These are phyloP conservation scores for Notothenia rossii DNA, from an alignment of 2,113 vertebrate species.

Conservation along the genomic window DNA sequence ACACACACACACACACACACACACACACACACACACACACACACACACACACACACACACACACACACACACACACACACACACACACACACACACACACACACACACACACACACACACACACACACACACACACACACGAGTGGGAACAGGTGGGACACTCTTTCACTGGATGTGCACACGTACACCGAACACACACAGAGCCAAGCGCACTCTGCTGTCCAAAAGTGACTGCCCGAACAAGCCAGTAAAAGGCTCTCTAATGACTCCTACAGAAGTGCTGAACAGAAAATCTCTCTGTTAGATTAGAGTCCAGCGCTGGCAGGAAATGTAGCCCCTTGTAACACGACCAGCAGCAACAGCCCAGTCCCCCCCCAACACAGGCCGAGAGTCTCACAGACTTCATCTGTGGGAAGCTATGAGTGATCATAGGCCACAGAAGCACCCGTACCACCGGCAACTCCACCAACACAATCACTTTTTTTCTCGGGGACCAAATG, in stretches of 20 bases:
- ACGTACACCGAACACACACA: constrained; percentile 7
- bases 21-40: too few species aligned
- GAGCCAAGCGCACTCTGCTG: constrained; percentile 21
- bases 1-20: too few species aligned
- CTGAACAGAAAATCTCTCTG: constrained; percentile 65
- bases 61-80: too few species aligned
- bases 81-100: too few species aligned
- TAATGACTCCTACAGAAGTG: constrained; percentile 71
- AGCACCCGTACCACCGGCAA: constrained; percentile 48
- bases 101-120: too few species aligned
- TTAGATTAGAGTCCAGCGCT: constrained; percentile 66
- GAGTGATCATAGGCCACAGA: constrained; percentile 45
- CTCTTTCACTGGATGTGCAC: constrained; percentile 16
- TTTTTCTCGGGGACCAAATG: constrained; percentile 37
- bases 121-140: neutral
- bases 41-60: too few species aligned
- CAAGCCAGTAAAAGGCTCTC: constrained; percentile 63
- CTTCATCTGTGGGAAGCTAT: constrained; percentile 54
- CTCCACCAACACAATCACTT: constrained; percentile 31
- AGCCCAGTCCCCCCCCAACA: constrained; percentile 9
- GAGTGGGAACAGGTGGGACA: constrained; percentile 66
- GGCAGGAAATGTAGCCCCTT: constrained; percentile 56
- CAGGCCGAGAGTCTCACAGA: constrained; percentile 38
- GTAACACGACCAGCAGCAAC: constrained; percentile 37
- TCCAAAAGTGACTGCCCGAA: constrained; percentile 44